Evolutionary conservation across 2,888 invertebrate species (phyloP), one percentile per base, ranked within the genome.

Genomic region (Drosophila quinaria): DNA sequence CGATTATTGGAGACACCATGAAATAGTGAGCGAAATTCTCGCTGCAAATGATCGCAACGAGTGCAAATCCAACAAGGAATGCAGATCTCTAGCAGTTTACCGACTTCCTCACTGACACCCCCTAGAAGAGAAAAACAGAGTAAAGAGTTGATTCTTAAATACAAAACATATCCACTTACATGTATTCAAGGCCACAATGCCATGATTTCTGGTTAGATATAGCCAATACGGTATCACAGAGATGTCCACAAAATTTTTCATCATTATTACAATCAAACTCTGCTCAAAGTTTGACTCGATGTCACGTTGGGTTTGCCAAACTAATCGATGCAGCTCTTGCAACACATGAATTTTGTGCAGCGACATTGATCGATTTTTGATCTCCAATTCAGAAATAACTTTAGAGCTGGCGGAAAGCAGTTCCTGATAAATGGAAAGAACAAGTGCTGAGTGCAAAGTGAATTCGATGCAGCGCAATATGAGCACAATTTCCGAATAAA

Each of bases 181-280:
- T 3, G 37, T 5, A 19, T 62, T 58, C 52, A 56, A 11, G 6
- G 59, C n/a, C 10, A 25, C 1, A 11, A 39, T 67, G 15, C 6
- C 17, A 8, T 25, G 1, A 2, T 39, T 31, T 6, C 10, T 31
- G 37, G 44, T 50, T 13, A 63, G 13, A 62, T 74, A 83, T 0
- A 66, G 33, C 87, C 85, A 89, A 63, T 87, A 89, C 0, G 81
- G 78, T 10, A 79, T 44, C 2, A 76, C 42, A 0, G 83, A 77
- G 3, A 70, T 63, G 37, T 89, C 81, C 8, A 80, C 67, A 46
- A 85, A 81, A 51, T 74, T 70, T 39, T 83, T 80, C 29, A 81
- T 37, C 22, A 81, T 50, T 19, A 81, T 29, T 4, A 70, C 64
- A 1, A 83, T 68, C 11, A 89, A 61, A 50, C 81, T 74, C 25